Conservation (phyloP, 2,113 vertebrate genomes). For the Rattus rattus region DNA sequence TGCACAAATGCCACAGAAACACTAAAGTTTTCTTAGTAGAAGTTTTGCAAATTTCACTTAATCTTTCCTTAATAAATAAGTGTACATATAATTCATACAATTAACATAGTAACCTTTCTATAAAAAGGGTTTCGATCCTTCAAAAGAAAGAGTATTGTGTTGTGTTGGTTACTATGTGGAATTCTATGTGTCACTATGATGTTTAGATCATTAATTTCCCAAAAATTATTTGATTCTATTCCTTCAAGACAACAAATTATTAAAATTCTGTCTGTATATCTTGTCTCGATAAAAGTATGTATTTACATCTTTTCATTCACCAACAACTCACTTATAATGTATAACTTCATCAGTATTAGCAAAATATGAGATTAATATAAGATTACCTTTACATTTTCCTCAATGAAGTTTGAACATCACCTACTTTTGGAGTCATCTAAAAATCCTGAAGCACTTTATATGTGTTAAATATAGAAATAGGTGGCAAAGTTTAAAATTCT, state of each 20-base stretch:
- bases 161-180: background rate
- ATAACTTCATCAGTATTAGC: background rate
- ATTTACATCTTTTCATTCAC: background rate
- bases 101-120: background rate
- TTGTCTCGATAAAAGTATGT: background rate
- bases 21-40: background rate
- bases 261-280: background rate
- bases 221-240: background rate
- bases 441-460: background rate
- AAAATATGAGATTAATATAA: background rate
- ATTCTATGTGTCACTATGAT: too few relatives aligned
- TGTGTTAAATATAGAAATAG: background rate
- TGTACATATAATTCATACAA: background rate
- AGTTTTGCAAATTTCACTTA: background rate
- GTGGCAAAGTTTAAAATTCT: background rate
- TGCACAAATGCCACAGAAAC: background rate
- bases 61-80: background rate
- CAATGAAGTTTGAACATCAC: background rate
- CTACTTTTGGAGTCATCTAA: background rate
- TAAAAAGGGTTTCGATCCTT: background rate
- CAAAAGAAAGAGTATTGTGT: background rate
- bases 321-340: background rate
- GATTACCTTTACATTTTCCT: background rate
- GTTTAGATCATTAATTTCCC: background rate
- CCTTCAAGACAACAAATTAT: background rate